A percentile compares a stretch with the other conserved stretches of the same genome.
Conservation (phyloP, 2,888 invertebrate species). For the Hetaerina titia region DNA sequence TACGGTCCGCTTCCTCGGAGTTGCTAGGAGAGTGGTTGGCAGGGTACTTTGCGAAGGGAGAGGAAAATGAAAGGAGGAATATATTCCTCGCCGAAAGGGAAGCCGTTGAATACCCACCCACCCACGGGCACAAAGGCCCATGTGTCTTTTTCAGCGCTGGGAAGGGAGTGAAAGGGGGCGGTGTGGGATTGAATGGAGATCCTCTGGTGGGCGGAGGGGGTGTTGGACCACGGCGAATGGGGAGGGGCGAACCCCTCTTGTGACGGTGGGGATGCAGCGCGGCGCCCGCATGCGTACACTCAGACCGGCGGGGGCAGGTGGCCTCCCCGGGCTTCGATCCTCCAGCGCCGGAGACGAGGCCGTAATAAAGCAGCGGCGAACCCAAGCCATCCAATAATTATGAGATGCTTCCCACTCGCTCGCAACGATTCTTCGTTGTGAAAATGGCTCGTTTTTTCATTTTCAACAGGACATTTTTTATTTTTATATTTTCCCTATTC, state of each 20-base stretch:
- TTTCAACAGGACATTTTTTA: no score
- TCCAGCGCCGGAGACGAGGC: background rate
- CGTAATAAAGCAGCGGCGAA: no score
- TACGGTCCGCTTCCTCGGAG: no score
- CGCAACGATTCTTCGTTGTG: no score
- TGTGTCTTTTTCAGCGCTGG: background rate
- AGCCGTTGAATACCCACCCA: background rate
- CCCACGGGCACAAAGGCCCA: no score
- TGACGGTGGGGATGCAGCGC: conserved; percentile 40
- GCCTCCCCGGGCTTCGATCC: background rate
- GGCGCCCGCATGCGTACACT: background rate
- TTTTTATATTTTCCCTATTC: no score
- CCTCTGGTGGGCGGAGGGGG: conserved; percentile 65
- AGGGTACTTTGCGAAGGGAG: no score
- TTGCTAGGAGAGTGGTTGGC: no score
- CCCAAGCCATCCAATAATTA: no score
- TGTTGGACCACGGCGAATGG: conserved; percentile 44
- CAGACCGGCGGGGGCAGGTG: background rate
- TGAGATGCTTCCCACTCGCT: no score
- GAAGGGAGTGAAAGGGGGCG: background rate
- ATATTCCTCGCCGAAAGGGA: background rate
- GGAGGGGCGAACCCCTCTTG: conserved; percentile 28
- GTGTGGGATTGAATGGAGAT: conserved; percentile 53
- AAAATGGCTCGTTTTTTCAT: no score
- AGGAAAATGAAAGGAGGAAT: background rate